These are phyloP conservation scores for Odontophorus gujanensis DNA, from an alignment of 2,113 vertebrate species.

Conservation along the genomic window DNA sequence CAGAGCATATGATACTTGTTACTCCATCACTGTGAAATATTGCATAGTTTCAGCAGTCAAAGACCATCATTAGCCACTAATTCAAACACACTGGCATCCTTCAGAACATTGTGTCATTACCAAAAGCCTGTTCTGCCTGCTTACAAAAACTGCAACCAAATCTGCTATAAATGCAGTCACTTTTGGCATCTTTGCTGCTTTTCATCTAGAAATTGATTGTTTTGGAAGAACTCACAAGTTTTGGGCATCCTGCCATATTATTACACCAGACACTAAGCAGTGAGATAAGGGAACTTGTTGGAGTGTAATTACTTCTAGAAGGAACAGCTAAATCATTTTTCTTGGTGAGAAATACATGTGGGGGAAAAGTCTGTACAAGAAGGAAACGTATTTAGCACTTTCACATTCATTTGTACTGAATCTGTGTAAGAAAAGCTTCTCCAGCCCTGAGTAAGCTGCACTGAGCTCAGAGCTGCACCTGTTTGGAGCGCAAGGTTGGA, in stretches of 20 bases:
- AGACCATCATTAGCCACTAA: constrained; percentile 36
- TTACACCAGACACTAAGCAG: neutral
- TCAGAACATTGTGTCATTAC: neutral
- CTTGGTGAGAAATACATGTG: neutral
- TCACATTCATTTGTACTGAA: neutral
- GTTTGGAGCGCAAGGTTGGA: neutral
- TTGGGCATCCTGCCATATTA: neutral
- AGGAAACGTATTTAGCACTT: neutral
- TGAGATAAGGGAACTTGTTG: neutral
- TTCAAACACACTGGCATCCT: constrained; percentile 16
- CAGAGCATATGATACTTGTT: constrained; percentile 42
- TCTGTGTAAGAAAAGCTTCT: neutral
- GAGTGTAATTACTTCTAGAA: neutral
- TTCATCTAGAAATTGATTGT: neutral
- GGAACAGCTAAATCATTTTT: neutral
- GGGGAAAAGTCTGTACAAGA: neutral
- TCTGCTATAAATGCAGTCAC: neutral
- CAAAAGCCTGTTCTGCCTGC: neutral
- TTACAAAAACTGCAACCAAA: neutral
- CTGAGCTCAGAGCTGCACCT: neutral
- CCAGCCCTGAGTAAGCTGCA: neutral
- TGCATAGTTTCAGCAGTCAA: constrained; percentile 42
- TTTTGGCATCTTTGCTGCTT: neutral
- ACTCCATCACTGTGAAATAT: constrained; percentile 43
- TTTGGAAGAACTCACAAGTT: neutral